Evolutionary conservation across 1,140 invertebrate species (phyloP).

Genomic region (Drosophila kurseongensis): DNA sequence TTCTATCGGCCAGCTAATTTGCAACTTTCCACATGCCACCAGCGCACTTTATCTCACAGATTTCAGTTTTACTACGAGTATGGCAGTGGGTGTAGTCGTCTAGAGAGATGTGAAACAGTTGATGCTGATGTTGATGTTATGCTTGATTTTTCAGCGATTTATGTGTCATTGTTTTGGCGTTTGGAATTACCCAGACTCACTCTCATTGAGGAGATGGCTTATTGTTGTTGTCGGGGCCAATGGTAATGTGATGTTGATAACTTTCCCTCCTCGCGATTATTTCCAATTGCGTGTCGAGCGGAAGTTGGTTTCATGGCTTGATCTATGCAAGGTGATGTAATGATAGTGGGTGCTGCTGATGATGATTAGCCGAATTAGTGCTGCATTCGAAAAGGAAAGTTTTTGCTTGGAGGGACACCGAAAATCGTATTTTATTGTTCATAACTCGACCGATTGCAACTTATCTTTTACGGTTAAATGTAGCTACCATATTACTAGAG

Average conservation of each 20-base stretch:
- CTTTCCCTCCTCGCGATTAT: slow-evolving; percentile 42
- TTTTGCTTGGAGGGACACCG: slow-evolving; percentile 15
- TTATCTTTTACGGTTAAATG: slow-evolving; percentile 46
- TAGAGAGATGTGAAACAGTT: slow-evolving; percentile 36
- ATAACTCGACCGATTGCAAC: slow-evolving; percentile 45
- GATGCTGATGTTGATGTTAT: slow-evolving; percentile 61
- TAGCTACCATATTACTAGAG: slow-evolving; percentile 33
- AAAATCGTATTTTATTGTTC: slow-evolving; percentile 57
- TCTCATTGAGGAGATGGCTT: slow-evolving; percentile 37
- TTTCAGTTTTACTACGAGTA: background rate
- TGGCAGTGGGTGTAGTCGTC: slow-evolving; percentile 10
- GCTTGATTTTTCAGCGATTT: slow-evolving; percentile 67
- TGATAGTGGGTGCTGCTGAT: slow-evolving; percentile 57
- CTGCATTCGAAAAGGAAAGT: slow-evolving; percentile 58
- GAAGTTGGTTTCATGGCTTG: slow-evolving; percentile 54
- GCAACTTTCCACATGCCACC: slow-evolving; percentile 55
- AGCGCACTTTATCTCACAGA: slow-evolving; percentile 6
- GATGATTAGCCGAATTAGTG: slow-evolving; percentile 39
- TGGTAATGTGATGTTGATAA: slow-evolving; percentile 64
- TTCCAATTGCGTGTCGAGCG: slow-evolving; percentile 47
- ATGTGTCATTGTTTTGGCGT: slow-evolving; percentile 73
- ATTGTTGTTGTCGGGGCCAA: slow-evolving; percentile 23
- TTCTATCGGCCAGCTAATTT: slow-evolving; percentile 59
- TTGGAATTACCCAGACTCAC: slow-evolving; percentile 64
- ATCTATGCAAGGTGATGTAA: slow-evolving; percentile 60